phyloP scores from a whole-genome alignment of 2,797 vertebrate genomes.

The Galago senegalensis region DNA sequence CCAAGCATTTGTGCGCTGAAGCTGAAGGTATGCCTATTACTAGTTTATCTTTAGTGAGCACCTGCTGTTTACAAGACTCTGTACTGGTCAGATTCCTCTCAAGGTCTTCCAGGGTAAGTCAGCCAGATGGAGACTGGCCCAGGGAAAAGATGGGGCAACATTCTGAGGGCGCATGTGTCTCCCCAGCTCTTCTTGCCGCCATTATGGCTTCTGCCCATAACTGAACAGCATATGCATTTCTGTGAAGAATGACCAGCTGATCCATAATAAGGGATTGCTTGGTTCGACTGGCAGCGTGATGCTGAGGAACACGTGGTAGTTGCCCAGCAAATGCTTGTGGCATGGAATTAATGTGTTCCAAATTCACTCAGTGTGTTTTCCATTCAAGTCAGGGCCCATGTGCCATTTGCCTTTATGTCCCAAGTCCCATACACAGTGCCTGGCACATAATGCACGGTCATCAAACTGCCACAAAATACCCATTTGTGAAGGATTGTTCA shows the following conservation, averaged over 20 bases:
- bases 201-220: not conserved
- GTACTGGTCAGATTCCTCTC: not conserved
- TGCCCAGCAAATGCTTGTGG: not conserved
- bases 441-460: not conserved
- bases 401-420: not conserved
- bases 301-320: not conserved
- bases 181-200: not conserved
- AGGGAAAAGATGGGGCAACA: not conserved
- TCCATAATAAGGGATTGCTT: not conserved
- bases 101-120: not conserved
- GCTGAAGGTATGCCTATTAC: not conserved
- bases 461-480: not conserved
- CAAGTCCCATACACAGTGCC: not conserved
- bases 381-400: not conserved
- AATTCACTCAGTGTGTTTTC: not conserved
- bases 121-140: not conserved
- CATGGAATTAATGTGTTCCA: not conserved
- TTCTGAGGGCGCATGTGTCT: not conserved
- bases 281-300: not conserved
- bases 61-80: not conserved
- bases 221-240: not conserved
- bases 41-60: not conserved
- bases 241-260: not conserved
- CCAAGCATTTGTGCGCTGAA: not conserved
- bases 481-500: not conserved